These are phyloP conservation scores for Athrips mouffetella DNA, from an alignment of 2,888 invertebrate genomes.

Conservation along the genomic window DNA sequence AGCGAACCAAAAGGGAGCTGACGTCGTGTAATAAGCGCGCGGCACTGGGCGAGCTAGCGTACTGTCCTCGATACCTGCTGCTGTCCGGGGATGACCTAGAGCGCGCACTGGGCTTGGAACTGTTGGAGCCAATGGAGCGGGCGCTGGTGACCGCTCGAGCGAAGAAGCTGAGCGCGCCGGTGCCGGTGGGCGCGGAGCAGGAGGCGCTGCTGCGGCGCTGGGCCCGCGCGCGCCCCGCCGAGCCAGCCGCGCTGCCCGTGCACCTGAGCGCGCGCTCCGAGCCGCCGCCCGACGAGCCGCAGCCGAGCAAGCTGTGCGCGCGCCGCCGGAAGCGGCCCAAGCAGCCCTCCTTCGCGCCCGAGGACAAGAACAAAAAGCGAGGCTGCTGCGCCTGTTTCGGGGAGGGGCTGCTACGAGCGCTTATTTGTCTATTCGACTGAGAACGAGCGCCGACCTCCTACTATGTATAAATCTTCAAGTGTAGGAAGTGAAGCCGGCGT, in stretches of 20 bases:
- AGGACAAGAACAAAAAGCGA: slow-evolving; percentile 51
- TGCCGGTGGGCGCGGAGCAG: slow-evolving; percentile 68
- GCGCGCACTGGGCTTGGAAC: slow-evolving; percentile 68
- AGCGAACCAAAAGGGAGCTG: slow-evolving; percentile 61
- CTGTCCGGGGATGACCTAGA: slow-evolving; percentile 82
- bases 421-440: slow-evolving; percentile 78
- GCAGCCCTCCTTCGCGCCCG: slow-evolving; percentile 62
- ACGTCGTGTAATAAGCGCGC: slow-evolving; percentile 66
- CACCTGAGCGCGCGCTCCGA: slow-evolving; percentile 64
- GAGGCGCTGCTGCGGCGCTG: slow-evolving; percentile 64
- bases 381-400: slow-evolving; percentile 74
- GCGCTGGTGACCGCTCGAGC: slow-evolving; percentile 64
- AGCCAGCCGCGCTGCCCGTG: slow-evolving; percentile 65
- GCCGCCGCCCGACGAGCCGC: slow-evolving; percentile 49
- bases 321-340: slow-evolving; percentile 60
- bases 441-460: slow-evolving; percentile 24
- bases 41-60: slow-evolving; percentile 74
- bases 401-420: slow-evolving; percentile 68
- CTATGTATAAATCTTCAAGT: slow-evolving; percentile 17
- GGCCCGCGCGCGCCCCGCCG: slow-evolving; percentile 60
- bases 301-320: slow-evolving; percentile 55
- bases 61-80: slow-evolving; percentile 82
- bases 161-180: slow-evolving; percentile 59
- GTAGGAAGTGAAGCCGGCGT: slow-evolving; percentile 13
- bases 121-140: slow-evolving; percentile 69